phyloP scores from a whole-genome alignment of 2,113 vertebrate species.

The Nothocercus julius region DNA sequence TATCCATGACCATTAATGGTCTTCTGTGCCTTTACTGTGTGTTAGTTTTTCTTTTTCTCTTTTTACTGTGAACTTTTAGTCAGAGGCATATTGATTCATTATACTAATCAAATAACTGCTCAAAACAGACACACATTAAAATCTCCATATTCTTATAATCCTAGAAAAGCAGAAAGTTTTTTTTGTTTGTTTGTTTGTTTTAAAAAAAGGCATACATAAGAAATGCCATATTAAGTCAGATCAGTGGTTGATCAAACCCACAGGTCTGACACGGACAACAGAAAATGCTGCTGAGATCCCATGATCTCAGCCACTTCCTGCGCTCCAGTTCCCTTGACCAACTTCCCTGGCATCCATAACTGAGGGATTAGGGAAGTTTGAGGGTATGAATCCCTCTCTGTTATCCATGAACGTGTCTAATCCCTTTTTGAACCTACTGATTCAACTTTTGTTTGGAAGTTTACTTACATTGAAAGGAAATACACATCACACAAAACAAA shows the following conservation, averaged over 20 bases:
- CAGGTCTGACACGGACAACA: neutral
- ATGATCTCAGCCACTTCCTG: neutral
- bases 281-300: neutral
- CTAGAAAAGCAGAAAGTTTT: neutral
- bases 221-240: neutral
- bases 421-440: neutral
- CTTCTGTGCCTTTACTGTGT: neutral
- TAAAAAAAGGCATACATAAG: neutral
- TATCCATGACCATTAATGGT: neutral
- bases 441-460: neutral
- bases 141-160: neutral
- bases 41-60: neutral
- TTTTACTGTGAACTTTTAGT: fast-evolving
- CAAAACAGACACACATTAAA: neutral
- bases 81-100: neutral
- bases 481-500: neutral
- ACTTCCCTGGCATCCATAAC: fast-evolving
- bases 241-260: neutral
- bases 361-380: neutral
- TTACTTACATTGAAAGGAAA: neutral
- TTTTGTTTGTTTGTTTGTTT: no score
- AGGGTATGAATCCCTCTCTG: neutral
- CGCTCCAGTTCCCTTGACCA: fast-evolving
- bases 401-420: neutral
- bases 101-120: neutral